Conservation (phyloP, 2,888 invertebrate genomes). For the Asteroscopus sphinx region DNA sequence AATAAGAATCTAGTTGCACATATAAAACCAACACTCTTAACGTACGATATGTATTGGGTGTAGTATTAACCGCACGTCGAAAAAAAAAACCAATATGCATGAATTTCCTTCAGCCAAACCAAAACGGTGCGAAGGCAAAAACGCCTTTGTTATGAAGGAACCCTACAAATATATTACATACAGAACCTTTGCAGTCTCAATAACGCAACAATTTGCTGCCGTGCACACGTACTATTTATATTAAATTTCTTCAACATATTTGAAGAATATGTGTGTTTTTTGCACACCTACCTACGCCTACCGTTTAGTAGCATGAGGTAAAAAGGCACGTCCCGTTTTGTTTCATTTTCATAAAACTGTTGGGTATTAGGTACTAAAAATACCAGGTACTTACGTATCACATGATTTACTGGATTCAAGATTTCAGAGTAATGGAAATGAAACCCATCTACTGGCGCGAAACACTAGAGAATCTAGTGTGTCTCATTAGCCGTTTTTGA, state of each 20-base stretch:
- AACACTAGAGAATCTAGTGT: too few relatives aligned
- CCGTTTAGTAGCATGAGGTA: conserved; percentile 5
- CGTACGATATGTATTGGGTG: too few relatives aligned
- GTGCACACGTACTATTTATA: conserved; percentile 50
- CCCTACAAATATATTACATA: neutral
- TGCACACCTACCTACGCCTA: conserved; percentile 13
- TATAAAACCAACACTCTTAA: too few relatives aligned
- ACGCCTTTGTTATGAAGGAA: neutral
- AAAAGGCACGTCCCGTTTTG: neutral
- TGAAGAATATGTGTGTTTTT: conserved; percentile 26
- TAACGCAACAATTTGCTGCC: conserved; percentile 13
- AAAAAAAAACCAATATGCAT: neutral
- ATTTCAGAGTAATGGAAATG: too few relatives aligned
- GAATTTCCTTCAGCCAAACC: neutral
- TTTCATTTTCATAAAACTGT: too few relatives aligned
- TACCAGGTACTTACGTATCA: too few relatives aligned
- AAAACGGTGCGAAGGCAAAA: neutral
- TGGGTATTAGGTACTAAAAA: too few relatives aligned
- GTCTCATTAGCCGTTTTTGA: too few relatives aligned
- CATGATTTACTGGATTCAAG: too few relatives aligned
- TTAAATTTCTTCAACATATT: conserved; percentile 33
- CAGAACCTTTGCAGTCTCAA: conserved; percentile 12
- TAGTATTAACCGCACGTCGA: too few relatives aligned
- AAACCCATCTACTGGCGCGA: too few relatives aligned
- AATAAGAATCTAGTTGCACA: too few relatives aligned